phyloP scores from a whole-genome alignment of 1,140 invertebrate genomes.

The Chionoecetes opilio region DNA sequence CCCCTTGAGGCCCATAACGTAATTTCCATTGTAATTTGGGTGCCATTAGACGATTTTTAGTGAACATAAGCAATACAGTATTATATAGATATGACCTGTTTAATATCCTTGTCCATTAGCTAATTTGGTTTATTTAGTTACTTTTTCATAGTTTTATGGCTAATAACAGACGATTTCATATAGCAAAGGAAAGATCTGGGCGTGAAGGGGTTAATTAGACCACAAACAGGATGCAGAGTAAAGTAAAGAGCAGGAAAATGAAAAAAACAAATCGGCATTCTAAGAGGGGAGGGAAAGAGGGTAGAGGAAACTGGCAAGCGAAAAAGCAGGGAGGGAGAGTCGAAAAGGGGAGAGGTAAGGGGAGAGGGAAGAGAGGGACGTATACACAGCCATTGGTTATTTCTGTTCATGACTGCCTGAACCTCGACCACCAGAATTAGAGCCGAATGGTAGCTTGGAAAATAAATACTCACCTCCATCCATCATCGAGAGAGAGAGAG shows the following conservation, averaged over 20 bases:
- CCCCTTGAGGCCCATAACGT: too few relatives aligned
- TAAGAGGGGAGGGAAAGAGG: background rate
- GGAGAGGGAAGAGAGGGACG: background rate
- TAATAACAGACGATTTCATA: too few relatives aligned
- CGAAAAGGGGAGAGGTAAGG: background rate
- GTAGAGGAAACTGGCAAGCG: too few relatives aligned
- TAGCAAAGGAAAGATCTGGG: background rate
- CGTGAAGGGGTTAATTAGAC: too few relatives aligned
- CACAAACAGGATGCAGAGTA: background rate
- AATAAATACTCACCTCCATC: background rate
- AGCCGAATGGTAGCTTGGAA: background rate
- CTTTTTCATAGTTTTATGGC: too few relatives aligned
- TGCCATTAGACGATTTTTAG: too few relatives aligned
- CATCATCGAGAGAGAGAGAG: constrained; percentile 9
- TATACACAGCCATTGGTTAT: background rate
- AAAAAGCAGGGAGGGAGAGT: background rate
- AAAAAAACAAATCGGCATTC: too few relatives aligned
- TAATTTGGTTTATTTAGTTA: too few relatives aligned
- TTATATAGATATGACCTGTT: too few relatives aligned
- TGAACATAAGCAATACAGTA: too few relatives aligned
- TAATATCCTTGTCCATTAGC: too few relatives aligned
- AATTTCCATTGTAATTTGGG: too few relatives aligned
- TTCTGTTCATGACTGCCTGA: constrained; percentile 18
- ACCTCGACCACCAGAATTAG: background rate
- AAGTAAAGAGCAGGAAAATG: background rate